Base-by-base conservation (phyloP, 2,888 invertebrate species). In the Chydorus sphaericus region DNA sequence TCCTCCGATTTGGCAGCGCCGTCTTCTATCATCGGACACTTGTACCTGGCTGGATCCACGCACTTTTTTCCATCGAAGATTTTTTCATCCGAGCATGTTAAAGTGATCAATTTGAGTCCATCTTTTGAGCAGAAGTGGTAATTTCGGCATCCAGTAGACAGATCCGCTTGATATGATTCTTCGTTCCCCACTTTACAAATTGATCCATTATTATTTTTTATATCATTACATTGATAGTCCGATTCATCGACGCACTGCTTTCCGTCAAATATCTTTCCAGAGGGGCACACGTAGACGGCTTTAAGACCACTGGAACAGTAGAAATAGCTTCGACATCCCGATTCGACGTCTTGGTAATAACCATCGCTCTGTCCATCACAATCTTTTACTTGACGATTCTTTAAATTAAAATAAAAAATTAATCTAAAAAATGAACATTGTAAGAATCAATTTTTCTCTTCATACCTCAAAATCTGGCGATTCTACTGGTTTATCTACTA, bases 11-110 rank as follows among this genome's bases (percentile, higher is more conserved):
- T 39, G 3, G 39, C 23, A 16, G 20, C 14, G 11, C 7, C 7
- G 4, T 39, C 55, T 8, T n/a, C n/a, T n/a, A n/a, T n/a, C n/a
- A 38, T 23, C 48, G 57, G 52, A 23, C 57, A 60, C 3, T 30
- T 29, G 29, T 57, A 57, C 30, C 49, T 31, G 18, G 33, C 33
- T 11, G 59, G 55, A 33, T 54, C 53, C 39, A 77, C 75, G 64
- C 78, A 78, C 23, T 75, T 71, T 52, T 73, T 72, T 0, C 78
- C 78, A 68, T 79, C 76, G 66, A 77, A 79, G 53, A 76, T 71
- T 63, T 77, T 76, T 28, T 73, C 75, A 11, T 74, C 75, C 14
- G 74, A 71, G 59, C 79, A 79, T 0, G 75, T 74, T 3, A 78
- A 64, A 1, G 77, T 75, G 2, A 74, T 73, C 16, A 77, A 67